phyloP scores from a whole-genome alignment of 2,888 invertebrate genomes.

The Apotomis capreana region DNA sequence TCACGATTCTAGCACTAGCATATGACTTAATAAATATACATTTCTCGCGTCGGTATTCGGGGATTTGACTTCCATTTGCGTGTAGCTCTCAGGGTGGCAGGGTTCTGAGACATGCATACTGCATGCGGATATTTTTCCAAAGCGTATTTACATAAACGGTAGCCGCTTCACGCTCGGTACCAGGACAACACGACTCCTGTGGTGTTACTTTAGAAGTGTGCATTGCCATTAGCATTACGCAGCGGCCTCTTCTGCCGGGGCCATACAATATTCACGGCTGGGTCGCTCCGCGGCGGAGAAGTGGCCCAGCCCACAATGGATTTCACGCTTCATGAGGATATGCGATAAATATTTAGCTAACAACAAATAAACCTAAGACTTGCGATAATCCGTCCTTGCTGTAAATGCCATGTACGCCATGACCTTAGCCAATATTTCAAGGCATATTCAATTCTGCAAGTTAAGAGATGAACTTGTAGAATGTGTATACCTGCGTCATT shows the following conservation, averaged over 20 bases:
- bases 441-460: background rate
- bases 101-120: background rate
- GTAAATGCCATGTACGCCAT: background rate
- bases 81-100: slow-evolving; percentile 2
- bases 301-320: slow-evolving; percentile 47
- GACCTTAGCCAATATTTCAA: background rate
- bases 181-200: slow-evolving; percentile 15
- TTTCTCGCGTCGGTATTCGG: background rate
- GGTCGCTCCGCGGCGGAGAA: slow-evolving; percentile 49
- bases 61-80: slow-evolving; percentile 17
- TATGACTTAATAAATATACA: background rate
- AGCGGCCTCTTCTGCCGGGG: slow-evolving; percentile 45
- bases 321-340: slow-evolving; percentile 22
- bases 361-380: slow-evolving; percentile 21
- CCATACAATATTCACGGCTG: slow-evolving; percentile 58
- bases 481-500: background rate
- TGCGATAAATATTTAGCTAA: slow-evolving; percentile 28
- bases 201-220: slow-evolving; percentile 21
- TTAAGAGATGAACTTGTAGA: no score
- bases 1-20: background rate
- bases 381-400: background rate
- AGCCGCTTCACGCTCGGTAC: background rate
- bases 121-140: slow-evolving; percentile 8
- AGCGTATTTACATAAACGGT: slow-evolving; percentile 10
- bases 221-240: slow-evolving; percentile 48